Conservation (phyloP, 1,140 invertebrate genomes). For the Nilaparvata lugens region DNA sequence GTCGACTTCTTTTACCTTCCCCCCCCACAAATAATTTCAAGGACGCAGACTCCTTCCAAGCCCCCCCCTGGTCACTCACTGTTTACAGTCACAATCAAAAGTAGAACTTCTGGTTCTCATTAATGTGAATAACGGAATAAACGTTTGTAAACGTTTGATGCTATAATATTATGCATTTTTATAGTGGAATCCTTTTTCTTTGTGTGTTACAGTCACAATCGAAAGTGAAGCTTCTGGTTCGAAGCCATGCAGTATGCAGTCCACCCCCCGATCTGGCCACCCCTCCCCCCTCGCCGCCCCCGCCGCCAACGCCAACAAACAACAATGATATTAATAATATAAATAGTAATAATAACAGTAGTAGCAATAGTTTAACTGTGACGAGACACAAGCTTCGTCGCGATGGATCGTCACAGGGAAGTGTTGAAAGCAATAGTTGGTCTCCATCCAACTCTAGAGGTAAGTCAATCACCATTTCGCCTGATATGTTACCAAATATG, state of each 20-base stretch:
- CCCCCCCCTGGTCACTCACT: too few relatives aligned
- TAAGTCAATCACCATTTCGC: constrained; percentile 22
- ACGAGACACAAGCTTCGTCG: constrained; percentile 44
- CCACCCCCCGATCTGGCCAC: constrained; percentile 42
- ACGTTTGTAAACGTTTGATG: too few relatives aligned
- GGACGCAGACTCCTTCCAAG: too few relatives aligned
- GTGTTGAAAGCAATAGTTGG: constrained; percentile 42
- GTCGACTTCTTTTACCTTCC: too few relatives aligned
- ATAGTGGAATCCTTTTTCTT: background rate
- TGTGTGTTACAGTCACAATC: constrained; percentile 37
- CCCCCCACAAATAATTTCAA: too few relatives aligned
- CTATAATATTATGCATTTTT: too few relatives aligned
- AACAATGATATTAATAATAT: constrained; percentile 36
- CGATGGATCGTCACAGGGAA: constrained; percentile 52
- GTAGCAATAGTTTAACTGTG: constrained; percentile 21
- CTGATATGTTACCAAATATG: too few relatives aligned
- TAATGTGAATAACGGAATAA: too few relatives aligned
- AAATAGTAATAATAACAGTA: constrained; percentile 39
- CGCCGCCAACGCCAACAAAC: constrained; percentile 4
- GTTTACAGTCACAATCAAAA: too few relatives aligned
- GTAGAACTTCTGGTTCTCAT: too few relatives aligned
- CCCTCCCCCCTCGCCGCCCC: constrained; percentile 33
- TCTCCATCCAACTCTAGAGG: constrained; percentile 53
- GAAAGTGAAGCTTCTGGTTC: constrained; percentile 74
- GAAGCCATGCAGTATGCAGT: constrained; percentile 81